Conservation (phyloP, 2,797 vertebrate species). For the Xenops minutus region DNA sequence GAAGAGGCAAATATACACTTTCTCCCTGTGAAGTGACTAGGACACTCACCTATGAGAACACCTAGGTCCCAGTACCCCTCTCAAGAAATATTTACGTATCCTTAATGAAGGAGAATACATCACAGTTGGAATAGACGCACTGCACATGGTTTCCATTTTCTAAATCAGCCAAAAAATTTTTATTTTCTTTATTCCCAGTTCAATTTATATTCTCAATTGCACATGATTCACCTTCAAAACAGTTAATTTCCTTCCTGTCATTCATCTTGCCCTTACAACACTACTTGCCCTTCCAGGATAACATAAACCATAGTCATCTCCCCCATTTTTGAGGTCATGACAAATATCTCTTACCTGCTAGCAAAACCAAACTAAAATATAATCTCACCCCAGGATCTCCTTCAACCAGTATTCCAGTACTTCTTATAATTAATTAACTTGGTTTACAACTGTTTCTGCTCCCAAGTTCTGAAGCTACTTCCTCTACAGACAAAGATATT, state of each 20-base stretch:
- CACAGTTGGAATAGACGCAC: background rate
- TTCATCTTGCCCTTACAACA: background rate
- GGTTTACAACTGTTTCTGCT: background rate
- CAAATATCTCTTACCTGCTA: background rate
- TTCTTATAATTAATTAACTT: background rate
- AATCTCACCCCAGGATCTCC: background rate
- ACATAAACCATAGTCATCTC: background rate
- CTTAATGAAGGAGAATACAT: background rate
- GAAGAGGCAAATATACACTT: background rate
- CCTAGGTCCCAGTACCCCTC: background rate
- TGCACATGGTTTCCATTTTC: background rate
- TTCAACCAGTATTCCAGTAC: background rate
- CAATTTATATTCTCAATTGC: background rate
- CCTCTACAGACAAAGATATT: background rate
- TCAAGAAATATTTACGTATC: background rate
- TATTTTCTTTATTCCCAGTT: background rate
- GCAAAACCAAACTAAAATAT: background rate
- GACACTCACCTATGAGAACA: background rate
- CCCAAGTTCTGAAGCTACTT: background rate
- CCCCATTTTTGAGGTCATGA: background rate
- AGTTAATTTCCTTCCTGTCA: background rate
- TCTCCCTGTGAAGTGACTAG: background rate
- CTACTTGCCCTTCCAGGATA: background rate
- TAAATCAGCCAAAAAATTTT: background rate
- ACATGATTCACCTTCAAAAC: background rate